A percentile compares a stretch with the other conserved stretches of the same genome.
phyloP scores from a whole-genome alignment of 1,140 invertebrate species.

The Atta colombica region DNA sequence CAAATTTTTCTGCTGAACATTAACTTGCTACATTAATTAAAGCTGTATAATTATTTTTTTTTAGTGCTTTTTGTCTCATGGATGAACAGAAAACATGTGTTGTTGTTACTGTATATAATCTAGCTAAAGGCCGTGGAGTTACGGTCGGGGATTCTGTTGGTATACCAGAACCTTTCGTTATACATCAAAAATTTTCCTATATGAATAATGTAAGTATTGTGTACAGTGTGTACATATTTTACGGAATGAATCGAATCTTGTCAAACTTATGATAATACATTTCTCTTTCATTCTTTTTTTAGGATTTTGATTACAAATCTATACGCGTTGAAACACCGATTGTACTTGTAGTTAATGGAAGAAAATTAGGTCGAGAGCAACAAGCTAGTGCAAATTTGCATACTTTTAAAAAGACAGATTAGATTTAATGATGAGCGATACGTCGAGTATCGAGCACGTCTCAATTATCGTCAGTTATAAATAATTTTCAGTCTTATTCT shows the following conservation, averaged over 20 bases:
- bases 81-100: constrained; percentile 91
- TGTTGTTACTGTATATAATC: constrained; percentile 94
- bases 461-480: neutral
- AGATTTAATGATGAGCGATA: constrained; percentile 54
- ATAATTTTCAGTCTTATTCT: neutral
- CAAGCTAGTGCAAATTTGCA: constrained; percentile 88
- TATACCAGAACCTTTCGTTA: constrained; percentile 92
- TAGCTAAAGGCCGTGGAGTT: constrained; percentile 92
- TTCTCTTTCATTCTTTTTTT: constrained; percentile 80
- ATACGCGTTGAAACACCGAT: constrained; percentile 92
- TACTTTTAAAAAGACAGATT: constrained; percentile 84
- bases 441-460: neutral
- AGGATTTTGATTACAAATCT: constrained; percentile 91
- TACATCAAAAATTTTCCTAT: constrained; percentile 88
- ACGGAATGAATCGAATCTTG: neutral
- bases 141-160: constrained; percentile 94
- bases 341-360: constrained; percentile 92
- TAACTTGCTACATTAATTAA: neutral
- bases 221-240: neutral
- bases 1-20: neutral
- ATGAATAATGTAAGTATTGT: constrained; percentile 87
- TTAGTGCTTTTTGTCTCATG: constrained; percentile 93
- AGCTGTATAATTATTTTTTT: constrained; percentile 51
- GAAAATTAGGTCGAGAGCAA: constrained; percentile 90
- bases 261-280: constrained; percentile 39